A percentile compares a stretch with the other conserved stretches of the same genome.
Conservation (phyloP, 2,797 vertebrate species). For the Manis javanica region DNA sequence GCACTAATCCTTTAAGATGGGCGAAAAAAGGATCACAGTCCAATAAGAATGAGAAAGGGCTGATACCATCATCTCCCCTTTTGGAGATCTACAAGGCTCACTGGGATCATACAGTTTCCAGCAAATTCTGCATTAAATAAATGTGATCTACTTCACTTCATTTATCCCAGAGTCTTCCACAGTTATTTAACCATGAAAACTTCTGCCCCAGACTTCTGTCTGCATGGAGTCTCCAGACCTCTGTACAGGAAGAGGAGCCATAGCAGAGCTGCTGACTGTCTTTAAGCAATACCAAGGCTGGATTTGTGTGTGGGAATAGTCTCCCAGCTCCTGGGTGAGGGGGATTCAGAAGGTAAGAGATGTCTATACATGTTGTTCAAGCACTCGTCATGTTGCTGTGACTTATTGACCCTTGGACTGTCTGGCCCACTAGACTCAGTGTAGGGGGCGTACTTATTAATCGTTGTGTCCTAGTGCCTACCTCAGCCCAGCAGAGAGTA, state of each 20-base stretch:
- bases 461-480: background rate
- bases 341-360: background rate
- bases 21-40: background rate
- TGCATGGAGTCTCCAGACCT: background rate
- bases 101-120: background rate
- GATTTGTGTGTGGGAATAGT: background rate
- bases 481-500: background rate
- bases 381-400: background rate
- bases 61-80: background rate
- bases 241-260: background rate
- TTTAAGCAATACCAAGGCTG: background rate
- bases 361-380: background rate
- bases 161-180: constrained; percentile 2
- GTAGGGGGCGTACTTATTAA: background rate
- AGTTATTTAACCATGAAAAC: background rate
- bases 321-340: background rate
- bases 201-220: background rate
- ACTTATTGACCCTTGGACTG: background rate
- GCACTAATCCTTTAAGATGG: background rate
- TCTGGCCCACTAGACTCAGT: background rate
- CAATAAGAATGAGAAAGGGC: background rate
- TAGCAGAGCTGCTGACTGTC: background rate
- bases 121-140: background rate
- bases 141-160: background rate
- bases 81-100: background rate